Evolutionary conservation across 2,797 vertebrate species (phyloP), one percentile per base, ranked within the genome.

Genomic region (Muraenolepis orangiensis): DNA sequence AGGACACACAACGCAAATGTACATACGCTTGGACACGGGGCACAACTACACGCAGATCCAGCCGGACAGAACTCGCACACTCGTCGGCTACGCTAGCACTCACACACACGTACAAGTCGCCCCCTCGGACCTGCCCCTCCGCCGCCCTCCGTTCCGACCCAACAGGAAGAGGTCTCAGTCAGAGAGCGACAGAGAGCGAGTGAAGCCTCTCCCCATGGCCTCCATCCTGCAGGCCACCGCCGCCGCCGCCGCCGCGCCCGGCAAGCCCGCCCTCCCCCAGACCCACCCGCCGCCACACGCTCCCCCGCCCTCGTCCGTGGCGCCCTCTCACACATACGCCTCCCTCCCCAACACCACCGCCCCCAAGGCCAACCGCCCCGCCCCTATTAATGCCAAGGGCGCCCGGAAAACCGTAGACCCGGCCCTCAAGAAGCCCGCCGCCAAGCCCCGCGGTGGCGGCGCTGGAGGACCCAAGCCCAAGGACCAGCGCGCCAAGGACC

Each of bases 141-240:
- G 95, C 92, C 64, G 95, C 91, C 64, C 94, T 89, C 94, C 94
- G 64, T 95, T 93, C 66, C 95, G 95, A 86, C 90, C 95, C 78
- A 96, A 96, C 86, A 95, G 96, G 74, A 98, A 98, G 84, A 94
- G 97, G 29, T 98, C 97, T 73, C 95, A 94, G 73, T 98, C 98
- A 0, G 98, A 99, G 91, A 99, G 98, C 0, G 98, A 99, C 93
- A 96, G 98, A 13, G 98, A 99, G 81, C 98, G 98, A 89, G 96
- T 99, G 82, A 96, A 96, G 74, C 98, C 98, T 74, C 92, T 99
- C 36, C 96, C 98, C 46, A 98, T 99, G 82, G 94, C 96, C 87
- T 97, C 96, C 87, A 98, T 99, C 88, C 95, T 99, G 82, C 94
- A 95, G 75, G 95, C 95, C 81, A 94, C 96, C 1, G 23, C n/a